Evolutionary conservation across 1,140 invertebrate genomes (phyloP).

Genomic region (Delia radicum): DNA sequence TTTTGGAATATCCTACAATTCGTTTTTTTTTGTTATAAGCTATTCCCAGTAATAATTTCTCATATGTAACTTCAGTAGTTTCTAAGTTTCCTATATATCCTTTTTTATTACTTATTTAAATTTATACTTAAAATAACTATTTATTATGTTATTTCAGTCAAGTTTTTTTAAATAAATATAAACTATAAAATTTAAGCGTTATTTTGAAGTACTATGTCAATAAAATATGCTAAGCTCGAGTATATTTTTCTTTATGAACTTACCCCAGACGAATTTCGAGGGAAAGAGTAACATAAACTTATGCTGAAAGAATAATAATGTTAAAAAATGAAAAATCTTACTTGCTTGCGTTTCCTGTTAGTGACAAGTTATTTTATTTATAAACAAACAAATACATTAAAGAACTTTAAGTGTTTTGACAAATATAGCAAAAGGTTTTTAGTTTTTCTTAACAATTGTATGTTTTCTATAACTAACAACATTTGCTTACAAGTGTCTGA

Average conservation of each 20-base stretch:
- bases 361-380: neutral
- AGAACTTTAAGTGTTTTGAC: conserved; percentile 4
- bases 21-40: too few species aligned
- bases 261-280: neutral
- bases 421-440: neutral
- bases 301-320: neutral
- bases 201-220: neutral
- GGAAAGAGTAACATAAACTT: neutral
- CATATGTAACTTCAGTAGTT: too few species aligned
- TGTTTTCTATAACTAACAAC: neutral
- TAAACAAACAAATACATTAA: neutral
- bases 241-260: neutral
- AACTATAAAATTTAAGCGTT: neutral
- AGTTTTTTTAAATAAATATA: too few species aligned
- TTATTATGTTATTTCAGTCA: too few species aligned
- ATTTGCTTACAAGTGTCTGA: neutral
- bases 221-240: conserved; percentile 4
- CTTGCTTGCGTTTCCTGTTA: neutral
- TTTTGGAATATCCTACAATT: too few species aligned
- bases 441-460: neutral
- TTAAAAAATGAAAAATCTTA: neutral
- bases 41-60: too few species aligned
- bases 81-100: too few species aligned
- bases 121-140: too few species aligned
- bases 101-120: too few species aligned